These are phyloP conservation scores for Strix uralensis DNA, from an alignment of 2,113 vertebrate genomes.

Conservation along the genomic window DNA sequence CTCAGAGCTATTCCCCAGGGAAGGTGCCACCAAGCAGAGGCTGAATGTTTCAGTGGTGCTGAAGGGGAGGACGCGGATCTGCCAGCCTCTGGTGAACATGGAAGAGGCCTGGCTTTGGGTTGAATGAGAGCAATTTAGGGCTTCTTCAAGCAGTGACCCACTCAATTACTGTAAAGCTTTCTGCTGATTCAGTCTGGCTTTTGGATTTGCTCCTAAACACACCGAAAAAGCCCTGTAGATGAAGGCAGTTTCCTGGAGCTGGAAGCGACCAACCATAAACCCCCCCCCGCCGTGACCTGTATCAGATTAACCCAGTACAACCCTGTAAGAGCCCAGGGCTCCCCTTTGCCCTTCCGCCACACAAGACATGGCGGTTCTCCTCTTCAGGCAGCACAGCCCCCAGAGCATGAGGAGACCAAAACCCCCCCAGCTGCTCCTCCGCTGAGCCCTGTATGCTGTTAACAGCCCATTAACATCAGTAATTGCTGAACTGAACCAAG, in stretches of 20 bases:
- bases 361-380: neutral
- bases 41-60: neutral
- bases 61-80: neutral
- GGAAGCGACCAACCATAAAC: neutral
- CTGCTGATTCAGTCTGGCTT: neutral
- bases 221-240: neutral
- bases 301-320: neutral
- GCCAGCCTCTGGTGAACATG: accelerated
- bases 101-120: neutral
- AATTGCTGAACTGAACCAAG: neutral
- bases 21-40: neutral
- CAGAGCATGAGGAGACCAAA: too few relatives aligned
- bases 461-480: accelerated
- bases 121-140: neutral
- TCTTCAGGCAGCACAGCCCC: neutral
- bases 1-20: neutral
- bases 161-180: neutral
- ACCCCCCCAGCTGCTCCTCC: too few relatives aligned
- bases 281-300: neutral
- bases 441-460: too few relatives aligned
- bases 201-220: neutral
- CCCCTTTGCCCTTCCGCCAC: neutral
- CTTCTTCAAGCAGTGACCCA: too few relatives aligned
- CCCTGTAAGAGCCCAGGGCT: neutral
- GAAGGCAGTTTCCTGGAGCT: neutral